Evolutionary conservation across 2,888 invertebrate genomes (phyloP).

Genomic region (Lymantria monacha): DNA sequence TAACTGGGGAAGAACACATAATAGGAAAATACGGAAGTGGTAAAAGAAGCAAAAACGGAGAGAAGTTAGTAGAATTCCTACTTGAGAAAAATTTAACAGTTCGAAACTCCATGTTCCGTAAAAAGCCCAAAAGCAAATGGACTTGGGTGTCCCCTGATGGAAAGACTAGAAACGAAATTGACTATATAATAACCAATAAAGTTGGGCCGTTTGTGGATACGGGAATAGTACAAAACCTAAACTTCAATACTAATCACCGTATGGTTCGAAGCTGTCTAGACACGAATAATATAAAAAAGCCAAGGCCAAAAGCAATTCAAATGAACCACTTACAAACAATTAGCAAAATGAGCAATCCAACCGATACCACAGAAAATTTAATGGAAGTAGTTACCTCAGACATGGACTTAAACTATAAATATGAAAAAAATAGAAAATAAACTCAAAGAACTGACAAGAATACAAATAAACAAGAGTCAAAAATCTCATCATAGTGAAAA

Average conservation of each 20-base stretch:
- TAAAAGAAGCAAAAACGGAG: no score
- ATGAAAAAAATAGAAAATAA: slow-evolving; percentile 4
- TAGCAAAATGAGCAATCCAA: background rate
- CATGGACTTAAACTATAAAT: no score
- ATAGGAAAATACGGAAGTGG: background rate
- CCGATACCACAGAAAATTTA: background rate
- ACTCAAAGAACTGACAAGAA: slow-evolving; percentile 5
- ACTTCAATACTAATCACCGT: slow-evolving; percentile 15
- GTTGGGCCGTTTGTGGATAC: background rate
- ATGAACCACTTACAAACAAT: background rate
- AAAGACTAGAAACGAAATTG: slow-evolving; percentile 16
- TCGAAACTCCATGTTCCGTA: slow-evolving; percentile 11
- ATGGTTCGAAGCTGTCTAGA: background rate
- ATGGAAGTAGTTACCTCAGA: slow-evolving; percentile 10
- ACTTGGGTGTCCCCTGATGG: slow-evolving; percentile 22
- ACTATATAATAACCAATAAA: slow-evolving; percentile 8
- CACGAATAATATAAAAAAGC: background rate
- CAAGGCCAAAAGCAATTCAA: background rate
- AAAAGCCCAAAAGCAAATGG: slow-evolving; percentile 14
- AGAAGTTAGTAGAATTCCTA: slow-evolving; percentile 7
- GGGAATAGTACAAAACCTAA: slow-evolving; percentile 8
- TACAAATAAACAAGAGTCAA: background rate
- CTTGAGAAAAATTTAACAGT: slow-evolving; percentile 9
- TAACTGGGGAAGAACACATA: slow-evolving; percentile 2
- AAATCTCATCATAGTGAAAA: slow-evolving; percentile 7